Base-by-base conservation (phyloP, 1,140 invertebrate genomes). In the Octopus sinensis region DNA sequence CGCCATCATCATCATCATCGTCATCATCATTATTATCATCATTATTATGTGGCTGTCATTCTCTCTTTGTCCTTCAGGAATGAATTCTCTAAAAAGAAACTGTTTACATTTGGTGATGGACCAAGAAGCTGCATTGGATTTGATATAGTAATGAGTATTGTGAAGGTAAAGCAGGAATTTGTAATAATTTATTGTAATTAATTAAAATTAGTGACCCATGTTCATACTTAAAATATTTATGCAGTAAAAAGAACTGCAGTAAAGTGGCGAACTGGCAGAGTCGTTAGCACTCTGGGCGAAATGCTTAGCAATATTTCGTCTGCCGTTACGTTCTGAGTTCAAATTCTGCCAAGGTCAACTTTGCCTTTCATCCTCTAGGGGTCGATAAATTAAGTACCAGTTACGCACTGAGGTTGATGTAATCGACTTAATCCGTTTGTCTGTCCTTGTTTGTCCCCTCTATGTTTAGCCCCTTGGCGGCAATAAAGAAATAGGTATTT, bases 31-130 rank as follows among this genome's bases (percentile, higher is more conserved):
- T 80, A 81, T n/a, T 4, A 54, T 23, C 43, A 81, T 53, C 54
- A 13, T 54, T 5, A n/a, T 30, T 80, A 17, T 81, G 4, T 53
- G 52, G 30, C 6, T 80, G 54, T 81, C 79, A 51, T 71, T 54
- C 4, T 17, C 4, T 56, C 0, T n/a, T n/a, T 52, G 17, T 53
- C 76, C n/a, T 43, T 53, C 5, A 53, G n/a, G 53, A 54, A n/a
- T 12, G 43, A 23, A 52, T 43, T 43, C 30, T 43, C 30, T 43
- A 43, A 52, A 30, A 62, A 53, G 10, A 54, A 13, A 43, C 75
- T 88, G 68, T 85, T 86, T 54, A 83, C 83, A 71, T 88, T 88
- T 85, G 87, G 87, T 62, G 80, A 71, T 52, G 86, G 86, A 17
- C 84, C 86, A 30, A 76, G 86, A 54, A 76, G 79, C 17, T 88